phyloP scores from a whole-genome alignment of 2,113 vertebrate genomes.

The Lepus europaeus region DNA sequence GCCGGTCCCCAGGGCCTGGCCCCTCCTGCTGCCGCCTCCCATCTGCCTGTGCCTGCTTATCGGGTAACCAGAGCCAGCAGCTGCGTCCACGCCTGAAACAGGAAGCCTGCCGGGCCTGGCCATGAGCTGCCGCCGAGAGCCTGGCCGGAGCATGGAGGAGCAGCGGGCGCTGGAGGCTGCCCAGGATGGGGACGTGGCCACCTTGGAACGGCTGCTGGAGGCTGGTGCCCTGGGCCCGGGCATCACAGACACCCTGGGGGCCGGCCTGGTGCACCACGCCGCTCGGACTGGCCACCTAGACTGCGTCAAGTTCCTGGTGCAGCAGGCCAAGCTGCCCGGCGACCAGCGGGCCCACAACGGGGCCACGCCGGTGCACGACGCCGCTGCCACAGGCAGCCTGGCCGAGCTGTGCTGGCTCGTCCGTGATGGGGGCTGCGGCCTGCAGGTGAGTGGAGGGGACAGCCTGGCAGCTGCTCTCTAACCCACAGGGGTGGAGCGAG shows the following conservation, averaged over 20 bases:
- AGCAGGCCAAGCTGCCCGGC: slow-evolving; percentile 84
- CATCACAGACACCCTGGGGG: slow-evolving; percentile 89
- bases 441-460: slow-evolving; percentile 84
- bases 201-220: slow-evolving; percentile 86
- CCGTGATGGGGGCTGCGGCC: slow-evolving; percentile 82
- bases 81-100: slow-evolving; percentile 69
- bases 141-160: slow-evolving; percentile 68
- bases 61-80: slow-evolving; percentile 77
- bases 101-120: slow-evolving; percentile 59
- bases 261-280: slow-evolving; percentile 91
- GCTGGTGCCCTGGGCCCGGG: slow-evolving; percentile 81
- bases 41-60: slow-evolving; percentile 71
- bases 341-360: slow-evolving; percentile 89
- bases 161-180: slow-evolving; percentile 89
- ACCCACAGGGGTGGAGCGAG: accelerated
- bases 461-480: accelerated
- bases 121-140: not conserved
- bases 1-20: not conserved
- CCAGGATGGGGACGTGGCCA: slow-evolving; percentile 86
- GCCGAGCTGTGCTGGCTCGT: slow-evolving; percentile 83
- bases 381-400: slow-evolving; percentile 90
- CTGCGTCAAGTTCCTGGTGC: slow-evolving; percentile 90
- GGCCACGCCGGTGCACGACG: slow-evolving; percentile 91
- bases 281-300: slow-evolving; percentile 89
- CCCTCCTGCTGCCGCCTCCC: slow-evolving; percentile 32